Conservation (phyloP, 2,888 invertebrate genomes). For the Tubulanus polymorphus region DNA sequence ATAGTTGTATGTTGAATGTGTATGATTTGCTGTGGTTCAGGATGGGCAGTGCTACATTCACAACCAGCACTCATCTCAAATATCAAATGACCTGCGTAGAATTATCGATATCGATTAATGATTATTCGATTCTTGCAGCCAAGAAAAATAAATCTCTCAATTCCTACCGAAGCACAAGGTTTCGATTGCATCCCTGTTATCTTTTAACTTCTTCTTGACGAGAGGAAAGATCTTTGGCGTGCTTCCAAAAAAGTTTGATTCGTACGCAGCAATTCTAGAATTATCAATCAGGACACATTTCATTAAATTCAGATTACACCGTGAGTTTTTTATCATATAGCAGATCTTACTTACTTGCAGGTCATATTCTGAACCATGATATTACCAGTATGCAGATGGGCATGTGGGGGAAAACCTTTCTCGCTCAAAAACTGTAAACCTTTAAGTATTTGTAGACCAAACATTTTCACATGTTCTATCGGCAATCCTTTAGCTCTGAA, state of each 20-base stretch:
- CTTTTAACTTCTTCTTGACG: slow-evolving; percentile 57
- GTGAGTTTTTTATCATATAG: background rate
- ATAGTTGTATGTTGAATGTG: slow-evolving; percentile 51
- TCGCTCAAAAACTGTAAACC: slow-evolving; percentile 62
- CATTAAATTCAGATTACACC: background rate
- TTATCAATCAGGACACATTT: too few species aligned
- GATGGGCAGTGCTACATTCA: slow-evolving; percentile 71
- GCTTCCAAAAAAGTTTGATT: slow-evolving; percentile 78
- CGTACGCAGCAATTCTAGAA: slow-evolving; percentile 74
- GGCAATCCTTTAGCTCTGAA: slow-evolving; percentile 65
- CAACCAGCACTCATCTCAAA: slow-evolving; percentile 89
- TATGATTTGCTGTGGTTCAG: slow-evolving; percentile 69
- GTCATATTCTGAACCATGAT: slow-evolving; percentile 88
- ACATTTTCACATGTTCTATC: slow-evolving; percentile 71
- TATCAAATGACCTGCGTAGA: slow-evolving; percentile 65
- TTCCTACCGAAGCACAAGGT: slow-evolving; percentile 35
- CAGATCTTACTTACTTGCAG: slow-evolving; percentile 64
- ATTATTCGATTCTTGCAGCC: background rate
- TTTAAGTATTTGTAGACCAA: slow-evolving; percentile 37
- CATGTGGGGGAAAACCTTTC: slow-evolving; percentile 80
- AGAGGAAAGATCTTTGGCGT: slow-evolving; percentile 62
- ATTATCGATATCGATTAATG: slow-evolving; percentile 11
- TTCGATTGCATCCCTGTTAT: slow-evolving; percentile 32
- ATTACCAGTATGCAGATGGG: slow-evolving; percentile 85
- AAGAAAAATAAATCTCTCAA: background rate